Percentiles rank a stretch among this genome's conserved stretches.
Conservation (phyloP, 2,888 invertebrate genomes). For the Hyppa rectilinea region DNA sequence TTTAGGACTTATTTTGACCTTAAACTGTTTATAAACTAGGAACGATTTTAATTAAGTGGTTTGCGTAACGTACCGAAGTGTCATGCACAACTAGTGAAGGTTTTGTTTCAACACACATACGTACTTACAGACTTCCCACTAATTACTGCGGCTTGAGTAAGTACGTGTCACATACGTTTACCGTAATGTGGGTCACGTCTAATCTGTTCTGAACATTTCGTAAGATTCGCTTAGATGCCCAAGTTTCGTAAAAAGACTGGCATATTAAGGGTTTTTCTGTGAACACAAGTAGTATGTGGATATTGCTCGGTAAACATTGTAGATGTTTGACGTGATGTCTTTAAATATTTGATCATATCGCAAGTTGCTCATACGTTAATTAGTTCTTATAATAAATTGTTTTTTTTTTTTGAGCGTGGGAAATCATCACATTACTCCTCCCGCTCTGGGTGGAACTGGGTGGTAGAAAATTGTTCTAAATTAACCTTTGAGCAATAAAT, state of each 20-base stretch:
- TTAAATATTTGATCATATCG: not conserved
- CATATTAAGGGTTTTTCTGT: not conserved
- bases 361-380: not conserved
- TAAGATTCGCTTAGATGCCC: slow-evolving; percentile 8
- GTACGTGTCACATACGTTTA: slow-evolving; percentile 6
- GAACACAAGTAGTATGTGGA: not conserved
- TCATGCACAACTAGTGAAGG: slow-evolving; percentile 6
- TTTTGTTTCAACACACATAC: slow-evolving; percentile 8
- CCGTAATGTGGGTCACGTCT: slow-evolving; percentile 14
- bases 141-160: slow-evolving; percentile 24
- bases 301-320: not conserved
- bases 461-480: too few relatives aligned
- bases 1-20: not conserved
- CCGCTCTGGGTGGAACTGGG: too few relatives aligned
- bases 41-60: not conserved
- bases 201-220: slow-evolving; percentile 30
- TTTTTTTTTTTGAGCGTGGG: too few relatives aligned
- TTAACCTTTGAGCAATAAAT: too few relatives aligned
- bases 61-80: not conserved
- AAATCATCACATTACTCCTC: too few relatives aligned
- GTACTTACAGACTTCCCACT: not conserved
- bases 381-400: too few relatives aligned
- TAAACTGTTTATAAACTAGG: not conserved
- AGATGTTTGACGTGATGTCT: not conserved
- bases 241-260: not conserved